phyloP scores from a whole-genome alignment of 2,888 invertebrate genomes.

The Andrena chrysosceles region DNA sequence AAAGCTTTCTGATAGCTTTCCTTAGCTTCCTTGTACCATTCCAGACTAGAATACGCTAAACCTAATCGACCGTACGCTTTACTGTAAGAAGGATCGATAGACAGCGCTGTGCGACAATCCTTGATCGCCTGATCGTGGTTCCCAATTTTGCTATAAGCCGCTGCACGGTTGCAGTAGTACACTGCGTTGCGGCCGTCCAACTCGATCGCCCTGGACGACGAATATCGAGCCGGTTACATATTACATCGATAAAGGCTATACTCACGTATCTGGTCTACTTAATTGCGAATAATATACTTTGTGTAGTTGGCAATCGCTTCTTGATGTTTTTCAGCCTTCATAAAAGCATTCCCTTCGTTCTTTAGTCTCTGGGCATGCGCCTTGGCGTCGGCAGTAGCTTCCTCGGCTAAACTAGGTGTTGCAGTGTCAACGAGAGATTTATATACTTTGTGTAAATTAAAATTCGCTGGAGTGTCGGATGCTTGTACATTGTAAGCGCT shows the following conservation, averaged over 20 bases:
- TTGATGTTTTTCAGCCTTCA: conserved; percentile 92
- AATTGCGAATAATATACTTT: conserved; percentile 82
- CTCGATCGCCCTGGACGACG: conserved; percentile 91
- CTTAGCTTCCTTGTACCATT: conserved; percentile 93
- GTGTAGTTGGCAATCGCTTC: conserved; percentile 95
- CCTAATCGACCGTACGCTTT: conserved; percentile 98
- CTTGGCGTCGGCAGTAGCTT: conserved; percentile 86
- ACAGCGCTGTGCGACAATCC: conserved; percentile 96
- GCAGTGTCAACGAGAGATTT: conserved; percentile 80
- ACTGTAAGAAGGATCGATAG: conserved; percentile 95
- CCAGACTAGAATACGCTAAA: conserved; percentile 93
- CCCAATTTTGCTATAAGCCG: conserved; percentile 96
- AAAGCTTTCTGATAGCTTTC: conserved; percentile 95
- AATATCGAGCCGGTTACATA: neutral
- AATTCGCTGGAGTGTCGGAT: conserved; percentile 83
- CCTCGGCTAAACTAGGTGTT: conserved; percentile 65
- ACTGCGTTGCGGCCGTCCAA: conserved; percentile 96
- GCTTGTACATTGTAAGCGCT: conserved; percentile 92
- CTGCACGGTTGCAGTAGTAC: conserved; percentile 98
- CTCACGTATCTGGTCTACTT: neutral
- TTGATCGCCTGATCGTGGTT: conserved; percentile 93
- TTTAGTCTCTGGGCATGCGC: conserved; percentile 93
- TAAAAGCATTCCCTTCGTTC: conserved; percentile 94
- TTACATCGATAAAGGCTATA: conserved; percentile 27
- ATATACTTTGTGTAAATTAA: conserved; percentile 85